phyloP scores from a whole-genome alignment of 2,888 invertebrate species.

The Teinopalpus imperialis region DNA sequence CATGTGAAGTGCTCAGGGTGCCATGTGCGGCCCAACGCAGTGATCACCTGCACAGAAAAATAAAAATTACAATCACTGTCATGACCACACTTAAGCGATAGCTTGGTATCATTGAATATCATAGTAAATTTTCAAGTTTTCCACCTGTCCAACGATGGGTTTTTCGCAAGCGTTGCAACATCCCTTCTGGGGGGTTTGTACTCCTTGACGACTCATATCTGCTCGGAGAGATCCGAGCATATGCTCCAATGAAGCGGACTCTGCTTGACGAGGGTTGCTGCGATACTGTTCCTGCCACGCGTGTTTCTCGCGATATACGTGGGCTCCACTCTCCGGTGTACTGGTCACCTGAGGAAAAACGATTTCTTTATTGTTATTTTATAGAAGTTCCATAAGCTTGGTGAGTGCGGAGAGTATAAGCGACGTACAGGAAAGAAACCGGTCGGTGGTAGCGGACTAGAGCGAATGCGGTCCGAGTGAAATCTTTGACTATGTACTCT shows the following conservation, averaged over 20 bases:
- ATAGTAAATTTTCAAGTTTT: constrained; percentile 13
- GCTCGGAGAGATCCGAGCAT: constrained; percentile 97
- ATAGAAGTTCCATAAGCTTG: constrained; percentile 19
- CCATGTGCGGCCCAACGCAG: constrained; percentile 99
- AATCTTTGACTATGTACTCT: constrained; percentile 79
- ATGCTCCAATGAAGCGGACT: constrained; percentile 83
- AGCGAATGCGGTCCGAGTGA: constrained; percentile 75
- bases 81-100: constrained; percentile 12
- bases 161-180: constrained; percentile 99
- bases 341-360: constrained; percentile 60
- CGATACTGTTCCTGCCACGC: constrained; percentile 79
- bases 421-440: constrained; percentile 64
- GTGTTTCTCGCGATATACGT: constrained; percentile 84
- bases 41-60: constrained; percentile 86
- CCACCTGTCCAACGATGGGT: constrained; percentile 97
- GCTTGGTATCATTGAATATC: constrained; percentile 9
- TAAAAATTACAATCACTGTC: constrained; percentile 26
- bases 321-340: constrained; percentile 69
- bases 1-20: constrained; percentile 99
- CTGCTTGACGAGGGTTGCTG: constrained; percentile 81
- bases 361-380: constrained; percentile 21
- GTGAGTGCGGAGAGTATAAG: constrained; percentile 17
- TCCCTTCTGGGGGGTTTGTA: constrained; percentile 99
- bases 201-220: constrained; percentile 99
- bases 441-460: constrained; percentile 60